These are phyloP conservation scores for Ichneumoninae sp. DNA, from an alignment of 2,888 invertebrate species.

Conservation along the genomic window DNA sequence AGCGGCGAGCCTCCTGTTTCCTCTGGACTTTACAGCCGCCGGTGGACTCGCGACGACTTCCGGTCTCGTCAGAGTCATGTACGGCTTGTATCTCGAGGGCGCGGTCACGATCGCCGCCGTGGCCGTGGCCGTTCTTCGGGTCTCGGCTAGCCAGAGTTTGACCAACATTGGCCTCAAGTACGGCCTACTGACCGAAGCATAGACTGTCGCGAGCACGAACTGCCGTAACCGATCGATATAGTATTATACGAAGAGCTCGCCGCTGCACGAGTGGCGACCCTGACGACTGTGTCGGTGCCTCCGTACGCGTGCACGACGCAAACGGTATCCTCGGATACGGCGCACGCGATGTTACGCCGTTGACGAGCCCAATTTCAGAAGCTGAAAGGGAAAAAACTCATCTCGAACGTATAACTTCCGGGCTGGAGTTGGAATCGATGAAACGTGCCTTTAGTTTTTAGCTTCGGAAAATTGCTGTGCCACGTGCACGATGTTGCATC, in stretches of 20 bases:
- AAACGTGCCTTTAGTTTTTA: background rate
- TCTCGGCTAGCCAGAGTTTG: slow-evolving; percentile 86
- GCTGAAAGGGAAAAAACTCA: slow-evolving; percentile 4
- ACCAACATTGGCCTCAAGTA: slow-evolving; percentile 86
- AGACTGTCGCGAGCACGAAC: slow-evolving; percentile 25
- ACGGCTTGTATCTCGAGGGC: slow-evolving; percentile 89
- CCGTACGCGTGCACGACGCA: slow-evolving; percentile 23
- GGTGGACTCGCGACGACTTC: slow-evolving; percentile 88
- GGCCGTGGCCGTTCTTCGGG: slow-evolving; percentile 87
- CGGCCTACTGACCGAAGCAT: slow-evolving; percentile 86
- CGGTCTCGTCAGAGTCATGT: slow-evolving; percentile 87
- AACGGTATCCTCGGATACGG: slow-evolving; percentile 32
- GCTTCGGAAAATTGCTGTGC: background rate
- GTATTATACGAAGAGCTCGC: background rate
- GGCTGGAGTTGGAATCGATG: background rate
- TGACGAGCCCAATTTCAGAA: slow-evolving; percentile 11
- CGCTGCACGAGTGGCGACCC: slow-evolving; percentile 25
- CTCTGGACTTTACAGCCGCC: slow-evolving; percentile 89
- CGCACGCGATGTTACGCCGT: slow-evolving; percentile 28
- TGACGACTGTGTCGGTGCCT: slow-evolving; percentile 16
- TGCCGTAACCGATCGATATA: slow-evolving; percentile 43
- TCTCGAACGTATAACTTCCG: background rate
- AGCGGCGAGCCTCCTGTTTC: slow-evolving; percentile 88
- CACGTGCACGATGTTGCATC: background rate
- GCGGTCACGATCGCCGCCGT: slow-evolving; percentile 88